Percentiles rank a stretch among this genome's conserved stretches.
Evolutionary conservation across 2,888 invertebrate species (phyloP).

Genomic region (Myopa tessellatipennis): DNA sequence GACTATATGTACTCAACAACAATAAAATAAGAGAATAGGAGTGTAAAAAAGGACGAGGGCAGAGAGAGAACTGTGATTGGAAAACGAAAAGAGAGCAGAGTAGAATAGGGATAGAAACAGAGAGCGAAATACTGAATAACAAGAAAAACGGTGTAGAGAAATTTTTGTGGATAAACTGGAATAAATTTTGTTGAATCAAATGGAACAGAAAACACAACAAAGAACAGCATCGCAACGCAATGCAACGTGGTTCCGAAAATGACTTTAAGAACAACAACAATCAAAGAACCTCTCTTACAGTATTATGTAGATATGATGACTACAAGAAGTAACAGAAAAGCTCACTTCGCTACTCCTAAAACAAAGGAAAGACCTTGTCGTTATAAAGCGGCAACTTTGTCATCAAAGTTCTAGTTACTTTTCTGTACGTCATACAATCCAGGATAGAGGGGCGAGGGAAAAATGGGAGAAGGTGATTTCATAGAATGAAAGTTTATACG

Average conservation of each 20-base stretch:
- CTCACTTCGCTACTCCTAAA: not conserved
- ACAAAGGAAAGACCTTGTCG: slow-evolving; percentile 24
- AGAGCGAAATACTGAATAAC: not conserved
- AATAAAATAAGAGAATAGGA: not conserved
- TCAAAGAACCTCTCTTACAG: not conserved
- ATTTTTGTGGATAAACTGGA: slow-evolving; percentile 28
- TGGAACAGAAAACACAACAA: not conserved
- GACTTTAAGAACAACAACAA: not conserved
- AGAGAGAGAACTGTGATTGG: not conserved
- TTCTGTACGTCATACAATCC: not conserved
- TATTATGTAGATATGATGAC: not conserved
- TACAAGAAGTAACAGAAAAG: not conserved
- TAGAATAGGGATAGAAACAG: not conserved
- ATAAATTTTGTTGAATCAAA: slow-evolving; percentile 18
- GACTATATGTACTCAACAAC: not conserved
- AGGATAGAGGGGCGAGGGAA: not conserved
- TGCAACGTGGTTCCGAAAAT: too few species aligned
- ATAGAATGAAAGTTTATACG: slow-evolving; percentile 16
- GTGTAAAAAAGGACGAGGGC: not conserved
- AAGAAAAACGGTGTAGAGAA: slow-evolving; percentile 14
- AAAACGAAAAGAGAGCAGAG: not conserved
- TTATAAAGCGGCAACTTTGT: slow-evolving; percentile 43
- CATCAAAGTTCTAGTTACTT: not conserved
- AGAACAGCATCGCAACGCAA: not conserved
- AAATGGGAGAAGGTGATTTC: not conserved